These are phyloP conservation scores for Brotula barbata DNA, from an alignment of 2,797 vertebrate genomes.

Conservation along the genomic window DNA sequence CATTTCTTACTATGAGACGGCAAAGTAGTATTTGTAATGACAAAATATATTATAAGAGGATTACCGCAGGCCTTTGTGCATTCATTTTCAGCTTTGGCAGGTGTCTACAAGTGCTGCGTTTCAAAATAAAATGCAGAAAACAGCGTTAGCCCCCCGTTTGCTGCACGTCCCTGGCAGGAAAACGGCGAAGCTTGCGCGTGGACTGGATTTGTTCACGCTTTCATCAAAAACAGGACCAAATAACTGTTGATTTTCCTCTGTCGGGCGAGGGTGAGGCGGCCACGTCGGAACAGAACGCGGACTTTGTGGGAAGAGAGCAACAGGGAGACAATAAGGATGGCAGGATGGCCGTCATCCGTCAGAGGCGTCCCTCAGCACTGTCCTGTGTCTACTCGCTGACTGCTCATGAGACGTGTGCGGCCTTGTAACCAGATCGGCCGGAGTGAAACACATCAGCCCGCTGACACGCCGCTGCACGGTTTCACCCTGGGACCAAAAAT, in stretches of 20 bases:
- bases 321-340: constrained; percentile 60
- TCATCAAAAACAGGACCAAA: too few relatives aligned
- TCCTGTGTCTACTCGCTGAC: constrained; percentile 59
- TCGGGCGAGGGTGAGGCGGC: neutral
- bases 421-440: constrained; percentile 68
- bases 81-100: neutral
- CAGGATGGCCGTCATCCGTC: constrained; percentile 59
- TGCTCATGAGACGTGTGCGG: constrained; percentile 59
- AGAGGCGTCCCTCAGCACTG: constrained; percentile 56
- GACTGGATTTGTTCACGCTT: too few relatives aligned
- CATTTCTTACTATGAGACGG: too few relatives aligned
- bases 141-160: too few relatives aligned
- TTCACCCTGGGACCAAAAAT: constrained; percentile 64
- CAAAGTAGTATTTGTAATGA: too few relatives aligned
- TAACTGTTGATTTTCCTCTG: too few relatives aligned
- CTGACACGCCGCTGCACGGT: constrained; percentile 53
- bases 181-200: too few relatives aligned
- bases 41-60: constrained; percentile 17
- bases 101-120: too few relatives aligned
- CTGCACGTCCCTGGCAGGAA: too few relatives aligned
- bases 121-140: neutral
- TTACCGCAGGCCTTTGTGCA: neutral
- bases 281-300: constrained; percentile 14
- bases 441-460: constrained; percentile 66
- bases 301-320: constrained; percentile 29